phyloP scores from a whole-genome alignment of 64 coral and sea anemone genomes.

The Stichodactyla mertensii region DNA sequence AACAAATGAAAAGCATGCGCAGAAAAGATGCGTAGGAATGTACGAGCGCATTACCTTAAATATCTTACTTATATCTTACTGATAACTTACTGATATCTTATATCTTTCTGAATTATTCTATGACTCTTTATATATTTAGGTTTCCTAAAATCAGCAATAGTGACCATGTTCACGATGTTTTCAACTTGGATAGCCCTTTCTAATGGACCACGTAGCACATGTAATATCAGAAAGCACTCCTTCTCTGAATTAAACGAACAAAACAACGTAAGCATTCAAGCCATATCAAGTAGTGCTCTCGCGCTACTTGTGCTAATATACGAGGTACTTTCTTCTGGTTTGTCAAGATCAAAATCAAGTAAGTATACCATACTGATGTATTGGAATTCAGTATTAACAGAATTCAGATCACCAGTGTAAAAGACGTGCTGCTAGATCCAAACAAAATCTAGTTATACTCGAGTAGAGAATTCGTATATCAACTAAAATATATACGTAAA shows the following conservation, averaged over 20 bases:
- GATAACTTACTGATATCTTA: too few species aligned
- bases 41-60: neutral
- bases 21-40: too few species aligned
- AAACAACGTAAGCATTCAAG: neutral
- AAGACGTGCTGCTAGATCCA: too few species aligned
- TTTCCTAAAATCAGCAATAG: neutral
- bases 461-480: too few species aligned
- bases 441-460: too few species aligned
- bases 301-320: neutral
- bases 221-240: neutral
- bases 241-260: neutral
- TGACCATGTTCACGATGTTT: neutral
- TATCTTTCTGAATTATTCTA: neutral
- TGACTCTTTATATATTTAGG: neutral
- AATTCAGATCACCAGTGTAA: too few species aligned
- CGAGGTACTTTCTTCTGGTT: neutral
- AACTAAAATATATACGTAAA: too few species aligned
- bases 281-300: neutral
- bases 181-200: conserved; percentile 1
- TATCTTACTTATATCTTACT: too few species aligned
- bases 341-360: neutral
- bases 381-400: too few species aligned
- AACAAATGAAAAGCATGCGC: too few species aligned
- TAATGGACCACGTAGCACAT: neutral
- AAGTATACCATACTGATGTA: neutral